A percentile compares a stretch with the other conserved stretches of the same genome.
phyloP scores from a whole-genome alignment of 2,888 invertebrate species.

The Rhagophthalmus giganteus region DNA sequence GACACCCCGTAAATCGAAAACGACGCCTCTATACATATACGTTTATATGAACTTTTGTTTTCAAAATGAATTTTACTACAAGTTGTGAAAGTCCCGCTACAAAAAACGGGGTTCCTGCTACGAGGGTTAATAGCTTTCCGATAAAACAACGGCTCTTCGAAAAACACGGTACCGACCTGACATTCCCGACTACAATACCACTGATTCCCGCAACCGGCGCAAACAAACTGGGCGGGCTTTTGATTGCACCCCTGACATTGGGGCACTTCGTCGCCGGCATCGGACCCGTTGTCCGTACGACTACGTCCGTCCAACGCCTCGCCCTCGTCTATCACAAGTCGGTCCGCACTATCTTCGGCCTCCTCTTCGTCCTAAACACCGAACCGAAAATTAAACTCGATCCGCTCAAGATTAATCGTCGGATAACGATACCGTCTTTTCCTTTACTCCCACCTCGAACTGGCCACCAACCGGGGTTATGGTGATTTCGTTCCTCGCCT shows the following conservation, averaged over 20 bases:
- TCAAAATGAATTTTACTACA: no score
- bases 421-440: slow-evolving; percentile 16
- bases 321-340: slow-evolving; percentile 63
- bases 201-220: slow-evolving; percentile 88
- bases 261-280: slow-evolving; percentile 62
- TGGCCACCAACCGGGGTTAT: slow-evolving; percentile 60
- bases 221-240: slow-evolving; percentile 82
- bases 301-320: slow-evolving; percentile 53
- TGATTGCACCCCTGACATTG: slow-evolving; percentile 85
- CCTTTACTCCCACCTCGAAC: slow-evolving; percentile 42
- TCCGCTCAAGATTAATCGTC: not conserved
- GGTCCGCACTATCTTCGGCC: slow-evolving; percentile 66
- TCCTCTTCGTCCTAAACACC: slow-evolving; percentile 56
- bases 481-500: slow-evolving; percentile 65
- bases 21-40: no score
- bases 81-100: no score
- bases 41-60: no score
- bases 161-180: slow-evolving; percentile 67
- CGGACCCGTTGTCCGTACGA: slow-evolving; percentile 50
- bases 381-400: not conserved
- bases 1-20: no score
- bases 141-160: no score
- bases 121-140: no score
- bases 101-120: no score
- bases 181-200: slow-evolving; percentile 95